Conservation (phyloP, 2,888 invertebrate genomes). For the Himalopsyche tibetana region DNA sequence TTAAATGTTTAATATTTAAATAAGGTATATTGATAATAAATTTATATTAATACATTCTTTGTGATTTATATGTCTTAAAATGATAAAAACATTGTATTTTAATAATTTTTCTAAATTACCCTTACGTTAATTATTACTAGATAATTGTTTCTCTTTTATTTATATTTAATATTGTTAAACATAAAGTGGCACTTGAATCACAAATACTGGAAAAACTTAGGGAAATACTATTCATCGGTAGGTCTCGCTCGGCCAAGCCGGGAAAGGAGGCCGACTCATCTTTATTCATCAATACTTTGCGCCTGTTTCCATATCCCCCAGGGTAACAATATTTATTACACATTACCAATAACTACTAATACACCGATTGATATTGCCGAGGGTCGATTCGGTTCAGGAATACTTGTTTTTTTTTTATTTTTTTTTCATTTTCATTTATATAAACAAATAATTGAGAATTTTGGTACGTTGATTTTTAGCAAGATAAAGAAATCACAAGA, state of each 20-base stretch:
- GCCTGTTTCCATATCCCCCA: slow-evolving; percentile 17
- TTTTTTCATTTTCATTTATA: slow-evolving; percentile 31
- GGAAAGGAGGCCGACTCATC: slow-evolving; percentile 53
- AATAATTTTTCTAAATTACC: slow-evolving; percentile 74
- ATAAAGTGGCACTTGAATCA: slow-evolving; percentile 88
- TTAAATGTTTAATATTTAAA: slow-evolving; percentile 68
- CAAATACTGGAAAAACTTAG: slow-evolving; percentile 85
- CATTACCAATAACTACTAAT: slow-evolving; percentile 39
- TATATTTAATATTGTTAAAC: slow-evolving; percentile 79
- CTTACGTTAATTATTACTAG: slow-evolving; percentile 77
- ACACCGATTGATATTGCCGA: slow-evolving; percentile 42
- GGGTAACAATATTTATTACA: slow-evolving; percentile 18
- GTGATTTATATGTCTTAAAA: slow-evolving; percentile 70
- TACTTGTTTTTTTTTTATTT: slow-evolving; percentile 32
- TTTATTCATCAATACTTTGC: slow-evolving; percentile 4
- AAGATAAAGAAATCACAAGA: slow-evolving; percentile 68
- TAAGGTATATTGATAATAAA: slow-evolving; percentile 67
- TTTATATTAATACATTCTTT: slow-evolving; percentile 66
- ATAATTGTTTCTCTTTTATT: slow-evolving; percentile 78
- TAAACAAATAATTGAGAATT: slow-evolving; percentile 51
- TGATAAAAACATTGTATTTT: slow-evolving; percentile 76
- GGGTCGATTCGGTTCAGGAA: slow-evolving; percentile 43
- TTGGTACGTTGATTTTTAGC: slow-evolving; percentile 65
- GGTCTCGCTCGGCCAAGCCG: slow-evolving; percentile 63
- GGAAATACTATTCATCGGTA: slow-evolving; percentile 74